These are phyloP conservation scores for Cosmia trapezina DNA, from an alignment of 2,888 invertebrate genomes.

Conservation along the genomic window DNA sequence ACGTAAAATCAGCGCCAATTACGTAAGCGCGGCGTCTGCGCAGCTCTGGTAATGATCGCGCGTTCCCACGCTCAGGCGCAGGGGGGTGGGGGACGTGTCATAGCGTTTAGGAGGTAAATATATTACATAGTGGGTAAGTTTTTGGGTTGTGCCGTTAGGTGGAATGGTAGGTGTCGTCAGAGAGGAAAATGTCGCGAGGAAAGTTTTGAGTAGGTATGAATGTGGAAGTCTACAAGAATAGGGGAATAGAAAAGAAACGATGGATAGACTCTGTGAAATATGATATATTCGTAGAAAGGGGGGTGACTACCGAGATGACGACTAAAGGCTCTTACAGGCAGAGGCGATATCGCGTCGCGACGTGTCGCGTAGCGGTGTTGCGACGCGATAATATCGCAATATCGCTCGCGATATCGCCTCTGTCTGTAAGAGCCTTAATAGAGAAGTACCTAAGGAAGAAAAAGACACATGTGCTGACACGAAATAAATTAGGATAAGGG, in stretches of 20 bases:
- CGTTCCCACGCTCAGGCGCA: slow-evolving; percentile 57
- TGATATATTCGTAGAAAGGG: not conserved
- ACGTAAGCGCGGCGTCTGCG: slow-evolving; percentile 68
- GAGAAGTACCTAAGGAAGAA: not conserved
- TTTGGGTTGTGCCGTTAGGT: not conserved
- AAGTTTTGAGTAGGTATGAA: not conserved
- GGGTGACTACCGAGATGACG: not conserved
- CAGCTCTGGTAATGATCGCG: slow-evolving; percentile 58
- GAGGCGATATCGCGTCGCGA: no score
- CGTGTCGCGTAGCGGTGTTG: no score
- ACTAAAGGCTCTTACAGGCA: no score
- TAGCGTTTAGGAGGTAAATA: slow-evolving; percentile 49
- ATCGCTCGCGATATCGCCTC: no score
- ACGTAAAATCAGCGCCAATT: slow-evolving; percentile 72
- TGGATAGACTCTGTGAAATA: not conserved
- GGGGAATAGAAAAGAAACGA: not conserved
- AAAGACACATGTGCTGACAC: not conserved
- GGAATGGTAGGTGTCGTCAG: not conserved
- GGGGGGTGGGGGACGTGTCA: slow-evolving; percentile 46
- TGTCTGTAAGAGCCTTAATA: no score
- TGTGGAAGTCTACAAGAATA: not conserved
- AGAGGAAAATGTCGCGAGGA: not conserved
- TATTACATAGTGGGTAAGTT: not conserved
- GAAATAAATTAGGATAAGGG: not conserved
- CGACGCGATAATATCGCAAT: no score